Evolutionary conservation across 2,797 vertebrate genomes (phyloP).

Genomic region (Morus bassanus): DNA sequence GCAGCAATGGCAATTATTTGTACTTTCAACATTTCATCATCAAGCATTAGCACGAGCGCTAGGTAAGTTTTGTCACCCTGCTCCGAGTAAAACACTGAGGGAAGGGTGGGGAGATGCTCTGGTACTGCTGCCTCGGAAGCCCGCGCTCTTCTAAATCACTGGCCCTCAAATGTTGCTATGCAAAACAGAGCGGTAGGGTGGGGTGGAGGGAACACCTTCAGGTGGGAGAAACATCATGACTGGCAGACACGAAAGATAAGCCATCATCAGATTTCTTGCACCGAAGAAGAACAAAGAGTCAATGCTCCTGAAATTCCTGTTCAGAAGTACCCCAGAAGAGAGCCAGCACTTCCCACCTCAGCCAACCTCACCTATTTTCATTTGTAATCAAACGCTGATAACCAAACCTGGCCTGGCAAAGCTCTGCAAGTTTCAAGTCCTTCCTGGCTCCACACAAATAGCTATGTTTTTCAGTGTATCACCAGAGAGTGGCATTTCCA

Average conservation of each 20-base stretch:
- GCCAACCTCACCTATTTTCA: constrained; percentile 44
- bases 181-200: constrained; percentile 23
- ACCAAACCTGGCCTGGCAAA: constrained; percentile 34
- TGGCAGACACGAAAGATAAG: constrained; percentile 51
- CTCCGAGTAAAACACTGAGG: neutral
- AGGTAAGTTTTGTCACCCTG: neutral
- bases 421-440: neutral
- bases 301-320: constrained; percentile 60
- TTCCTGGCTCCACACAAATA: neutral
- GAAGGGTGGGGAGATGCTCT: neutral
- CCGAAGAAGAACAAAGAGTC: constrained; percentile 44
- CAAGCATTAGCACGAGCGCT: neutral
- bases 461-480: neutral
- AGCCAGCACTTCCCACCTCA: constrained; percentile 40
- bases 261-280: constrained; percentile 40
- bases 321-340: constrained; percentile 51
- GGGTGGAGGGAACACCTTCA: constrained; percentile 34
- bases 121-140: neutral
- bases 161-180: neutral
- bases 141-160: neutral
- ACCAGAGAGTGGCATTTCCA: neutral
- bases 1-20: neutral
- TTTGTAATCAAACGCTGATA: constrained; percentile 43
- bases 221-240: constrained; percentile 43
- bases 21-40: constrained; percentile 4